Evolutionary conservation across 2,888 invertebrate genomes (phyloP).

Genomic region (Lymantria monacha): DNA sequence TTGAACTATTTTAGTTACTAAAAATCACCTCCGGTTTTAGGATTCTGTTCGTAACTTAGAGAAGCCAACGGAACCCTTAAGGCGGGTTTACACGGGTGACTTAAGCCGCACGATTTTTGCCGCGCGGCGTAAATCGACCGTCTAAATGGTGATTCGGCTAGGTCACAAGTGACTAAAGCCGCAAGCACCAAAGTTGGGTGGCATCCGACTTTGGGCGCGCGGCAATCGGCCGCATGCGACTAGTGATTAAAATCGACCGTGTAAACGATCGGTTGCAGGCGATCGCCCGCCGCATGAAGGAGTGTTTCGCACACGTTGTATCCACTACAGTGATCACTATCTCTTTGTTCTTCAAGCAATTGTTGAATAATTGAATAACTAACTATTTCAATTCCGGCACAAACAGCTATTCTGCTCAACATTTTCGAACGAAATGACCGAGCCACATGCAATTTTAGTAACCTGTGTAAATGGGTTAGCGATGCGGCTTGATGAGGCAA

Average conservation of each 20-base stretch:
- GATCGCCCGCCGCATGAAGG: conserved; percentile 1
- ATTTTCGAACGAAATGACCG: too few species aligned
- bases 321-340: too few species aligned
- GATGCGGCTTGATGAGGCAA: too few species aligned
- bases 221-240: conserved; percentile 40
- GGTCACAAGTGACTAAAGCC: conserved; percentile 38
- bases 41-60: too few species aligned
- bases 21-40: too few species aligned
- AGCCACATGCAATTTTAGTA: too few species aligned
- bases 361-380: too few species aligned
- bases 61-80: too few species aligned
- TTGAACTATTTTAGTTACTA: neutral
- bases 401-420: too few species aligned
- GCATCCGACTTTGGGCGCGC: conserved; percentile 41
- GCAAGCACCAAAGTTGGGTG: conserved; percentile 44
- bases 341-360: too few species aligned
- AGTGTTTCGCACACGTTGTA: neutral
- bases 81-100: conserved; percentile 39
- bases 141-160: conserved; percentile 23
- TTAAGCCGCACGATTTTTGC: conserved; percentile 42
- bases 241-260: conserved; percentile 31
- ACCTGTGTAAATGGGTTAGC: too few species aligned
- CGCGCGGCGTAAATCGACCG: conserved; percentile 36
- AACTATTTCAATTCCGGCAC: too few species aligned
- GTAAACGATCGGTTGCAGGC: conserved; percentile 33